Percentiles rank a stretch among this genome's conserved stretches.
Conservation (phyloP, 2,797 vertebrate species). For the Alosa sapidissima region DNA sequence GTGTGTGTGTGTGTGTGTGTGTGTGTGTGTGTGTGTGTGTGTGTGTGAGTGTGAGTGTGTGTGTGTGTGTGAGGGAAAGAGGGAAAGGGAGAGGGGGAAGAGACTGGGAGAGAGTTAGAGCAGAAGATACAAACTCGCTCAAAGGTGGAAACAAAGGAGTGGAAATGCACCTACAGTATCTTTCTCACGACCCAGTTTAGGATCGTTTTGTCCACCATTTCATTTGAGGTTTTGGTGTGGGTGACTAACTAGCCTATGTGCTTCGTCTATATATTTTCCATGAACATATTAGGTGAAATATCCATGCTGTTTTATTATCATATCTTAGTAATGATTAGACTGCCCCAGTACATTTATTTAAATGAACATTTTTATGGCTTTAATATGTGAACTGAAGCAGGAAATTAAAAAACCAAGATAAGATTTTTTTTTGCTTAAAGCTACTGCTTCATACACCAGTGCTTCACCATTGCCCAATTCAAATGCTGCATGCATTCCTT, state of each 20-base stretch:
- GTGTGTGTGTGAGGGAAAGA: not conserved
- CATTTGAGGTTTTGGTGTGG: not conserved
- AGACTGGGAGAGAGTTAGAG: not conserved
- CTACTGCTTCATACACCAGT: constrained; percentile 51
- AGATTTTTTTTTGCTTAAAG: constrained; percentile 58
- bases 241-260: not conserved
- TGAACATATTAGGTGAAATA: constrained; percentile 31
- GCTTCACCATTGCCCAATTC: constrained; percentile 46
- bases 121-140: not conserved
- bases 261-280: not conserved
- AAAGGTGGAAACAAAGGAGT: constrained; percentile 5
- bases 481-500: constrained; percentile 38
- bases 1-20: not conserved
- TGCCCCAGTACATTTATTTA: constrained; percentile 63
- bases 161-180: not conserved
- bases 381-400: constrained; percentile 75
- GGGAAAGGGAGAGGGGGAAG: not conserved
- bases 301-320: constrained; percentile 35
- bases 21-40: not conserved
- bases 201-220: not conserved
- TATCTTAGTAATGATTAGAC: constrained; percentile 65
- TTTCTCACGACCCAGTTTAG: constrained; percentile 1
- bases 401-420: constrained; percentile 76
- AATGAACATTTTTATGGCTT: constrained; percentile 67
- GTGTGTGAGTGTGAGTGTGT: not conserved